Conservation (phyloP, 2,113 vertebrate genomes). For the Pipra filicauda region DNA sequence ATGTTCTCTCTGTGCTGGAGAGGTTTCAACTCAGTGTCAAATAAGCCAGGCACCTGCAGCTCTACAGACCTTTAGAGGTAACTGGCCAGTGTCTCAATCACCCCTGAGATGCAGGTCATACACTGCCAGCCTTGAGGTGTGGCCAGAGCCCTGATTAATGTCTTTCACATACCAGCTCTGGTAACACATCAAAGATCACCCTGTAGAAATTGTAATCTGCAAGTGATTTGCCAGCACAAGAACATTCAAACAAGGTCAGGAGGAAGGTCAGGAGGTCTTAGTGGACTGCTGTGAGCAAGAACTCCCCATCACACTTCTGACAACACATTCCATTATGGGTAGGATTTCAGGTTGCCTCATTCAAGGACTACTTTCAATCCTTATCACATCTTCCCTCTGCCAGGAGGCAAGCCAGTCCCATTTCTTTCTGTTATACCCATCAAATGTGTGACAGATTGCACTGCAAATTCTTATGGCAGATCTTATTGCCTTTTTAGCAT, state of each 20-base stretch:
- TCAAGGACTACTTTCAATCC: not conserved
- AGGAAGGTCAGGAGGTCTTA: not conserved
- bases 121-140: not conserved
- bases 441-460: not conserved
- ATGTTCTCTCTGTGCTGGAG: not conserved
- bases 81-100: not conserved
- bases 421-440: not conserved
- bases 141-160: not conserved
- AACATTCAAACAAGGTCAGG: not conserved
- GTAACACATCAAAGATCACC: not conserved
- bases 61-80: not conserved
- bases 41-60: not conserved
- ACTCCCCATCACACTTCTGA: not conserved
- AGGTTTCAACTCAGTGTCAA: not conserved
- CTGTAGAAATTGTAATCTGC: not conserved
- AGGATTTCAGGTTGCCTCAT: not conserved
- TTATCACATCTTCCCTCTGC: not conserved
- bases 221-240: not conserved
- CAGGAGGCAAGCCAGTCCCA: fast-evolving
- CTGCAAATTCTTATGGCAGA: not conserved
- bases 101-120: not conserved
- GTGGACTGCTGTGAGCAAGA: not conserved
- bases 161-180: not conserved
- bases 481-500: not conserved
- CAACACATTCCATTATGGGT: not conserved